These are phyloP conservation scores for Passer domesticus DNA, from an alignment of 2,113 vertebrate genomes.

Conservation along the genomic window DNA sequence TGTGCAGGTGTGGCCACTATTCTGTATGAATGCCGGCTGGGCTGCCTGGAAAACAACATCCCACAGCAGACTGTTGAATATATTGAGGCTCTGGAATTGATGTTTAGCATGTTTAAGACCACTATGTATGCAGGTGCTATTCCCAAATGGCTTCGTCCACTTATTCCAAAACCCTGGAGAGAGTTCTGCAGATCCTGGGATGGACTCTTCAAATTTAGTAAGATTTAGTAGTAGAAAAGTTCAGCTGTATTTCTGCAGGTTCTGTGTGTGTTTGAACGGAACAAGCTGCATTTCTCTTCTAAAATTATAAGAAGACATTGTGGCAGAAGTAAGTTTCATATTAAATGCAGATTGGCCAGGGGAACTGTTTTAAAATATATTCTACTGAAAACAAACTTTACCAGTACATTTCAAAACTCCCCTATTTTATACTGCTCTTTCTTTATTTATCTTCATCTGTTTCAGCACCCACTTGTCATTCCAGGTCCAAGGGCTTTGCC, in stretches of 20 bases:
- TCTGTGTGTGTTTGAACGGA: slow-evolving; percentile 1
- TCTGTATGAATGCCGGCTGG: slow-evolving; percentile 86
- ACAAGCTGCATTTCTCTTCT: slow-evolving; percentile 20
- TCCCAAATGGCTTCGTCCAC: slow-evolving; percentile 88
- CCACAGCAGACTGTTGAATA: slow-evolving; percentile 85
- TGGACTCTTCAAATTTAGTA: slow-evolving; percentile 94
- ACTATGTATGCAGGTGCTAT: slow-evolving; percentile 94
- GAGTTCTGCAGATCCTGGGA: slow-evolving; percentile 95
- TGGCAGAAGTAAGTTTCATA: not conserved
- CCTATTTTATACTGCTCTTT: not conserved
- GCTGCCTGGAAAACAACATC: slow-evolving; percentile 84
- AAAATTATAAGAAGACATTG: not conserved
- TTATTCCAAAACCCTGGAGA: slow-evolving; percentile 91
- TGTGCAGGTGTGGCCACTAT: slow-evolving; percentile 85
- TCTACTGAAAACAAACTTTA: not conserved
- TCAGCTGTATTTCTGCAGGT: slow-evolving; percentile 24
- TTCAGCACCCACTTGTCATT: not conserved
- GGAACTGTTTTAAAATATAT: not conserved
- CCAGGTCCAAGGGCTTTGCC: not conserved
- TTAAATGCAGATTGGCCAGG: not conserved
- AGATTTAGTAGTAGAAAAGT: slow-evolving; percentile 65
- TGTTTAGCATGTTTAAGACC: slow-evolving; percentile 96
- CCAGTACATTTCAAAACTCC: not conserved
- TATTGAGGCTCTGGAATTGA: slow-evolving; percentile 87
- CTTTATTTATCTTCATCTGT: not conserved